These are phyloP conservation scores for Orestias chungarensis DNA, from an alignment of 2,797 vertebrate genomes.

Conservation along the genomic window DNA sequence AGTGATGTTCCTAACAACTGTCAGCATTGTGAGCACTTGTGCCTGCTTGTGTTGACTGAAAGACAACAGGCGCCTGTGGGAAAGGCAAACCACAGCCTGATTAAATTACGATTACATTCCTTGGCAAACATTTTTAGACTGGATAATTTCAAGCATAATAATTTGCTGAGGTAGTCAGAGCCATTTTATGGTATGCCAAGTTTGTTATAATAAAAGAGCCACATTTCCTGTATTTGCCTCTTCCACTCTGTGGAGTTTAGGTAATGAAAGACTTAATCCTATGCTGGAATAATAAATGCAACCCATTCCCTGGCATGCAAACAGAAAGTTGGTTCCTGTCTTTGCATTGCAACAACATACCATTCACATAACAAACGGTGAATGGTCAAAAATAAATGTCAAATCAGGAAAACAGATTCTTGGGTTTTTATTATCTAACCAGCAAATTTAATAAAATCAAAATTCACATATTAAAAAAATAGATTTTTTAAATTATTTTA, in stretches of 20 bases:
- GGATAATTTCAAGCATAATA: constrained; percentile 1
- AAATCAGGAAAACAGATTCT: neutral
- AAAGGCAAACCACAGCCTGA: neutral
- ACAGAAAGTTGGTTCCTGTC: neutral
- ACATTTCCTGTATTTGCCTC: neutral
- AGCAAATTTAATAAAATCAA: neutral
- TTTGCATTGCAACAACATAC: neutral
- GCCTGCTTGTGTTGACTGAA: constrained; percentile 2
- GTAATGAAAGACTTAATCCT: neutral
- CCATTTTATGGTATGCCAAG: neutral
- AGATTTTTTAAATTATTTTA: too few relatives aligned
- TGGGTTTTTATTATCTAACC: neutral
- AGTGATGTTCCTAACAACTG: neutral
- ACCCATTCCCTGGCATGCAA: neutral
- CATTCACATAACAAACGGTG: neutral
- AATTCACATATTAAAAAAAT: neutral
- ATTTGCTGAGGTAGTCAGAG: neutral
- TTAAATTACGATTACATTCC: constrained; percentile 6
- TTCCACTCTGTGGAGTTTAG: neutral
- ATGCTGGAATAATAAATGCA: neutral
- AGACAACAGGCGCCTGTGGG: constrained; percentile 1
- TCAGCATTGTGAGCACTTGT: neutral
- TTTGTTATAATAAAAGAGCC: neutral
- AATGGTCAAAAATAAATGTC: neutral
- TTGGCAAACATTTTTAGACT: constrained; percentile 4